These are phyloP conservation scores for Drosophila prolongata DNA, from an alignment of 2,888 invertebrate genomes.

Conservation along the genomic window DNA sequence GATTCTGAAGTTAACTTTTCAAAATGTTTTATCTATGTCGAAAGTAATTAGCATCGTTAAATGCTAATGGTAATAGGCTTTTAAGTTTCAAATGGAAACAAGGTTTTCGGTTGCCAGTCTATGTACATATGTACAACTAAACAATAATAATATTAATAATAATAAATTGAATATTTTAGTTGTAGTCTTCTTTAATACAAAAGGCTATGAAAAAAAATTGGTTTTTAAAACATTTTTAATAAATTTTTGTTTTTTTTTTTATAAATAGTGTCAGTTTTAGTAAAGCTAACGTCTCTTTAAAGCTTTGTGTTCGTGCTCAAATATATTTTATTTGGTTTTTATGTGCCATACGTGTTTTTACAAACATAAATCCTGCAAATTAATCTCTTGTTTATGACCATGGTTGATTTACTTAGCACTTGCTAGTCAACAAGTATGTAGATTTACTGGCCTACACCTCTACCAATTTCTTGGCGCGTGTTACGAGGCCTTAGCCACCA, in stretches of 20 bases:
- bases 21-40: conserved; percentile 35
- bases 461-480: conserved; percentile 37
- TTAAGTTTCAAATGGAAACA: not conserved
- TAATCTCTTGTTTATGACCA: not conserved
- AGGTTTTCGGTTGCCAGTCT: not conserved
- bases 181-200: too few relatives aligned
- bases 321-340: too few relatives aligned
- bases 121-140: too few relatives aligned
- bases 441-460: conserved; percentile 1
- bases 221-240: too few relatives aligned
- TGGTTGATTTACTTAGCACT: conserved; percentile 25
- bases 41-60: conserved; percentile 27
- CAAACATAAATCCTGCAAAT: not conserved
- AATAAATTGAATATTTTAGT: too few relatives aligned
- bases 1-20: conserved; percentile 3
- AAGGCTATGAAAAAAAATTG: too few relatives aligned
- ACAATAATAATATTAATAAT: too few relatives aligned
- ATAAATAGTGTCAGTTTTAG: too few relatives aligned
- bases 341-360: too few relatives aligned
- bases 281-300: too few relatives aligned
- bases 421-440: conserved; percentile 14
- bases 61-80: conserved; percentile 19
- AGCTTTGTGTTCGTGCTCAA: too few relatives aligned
- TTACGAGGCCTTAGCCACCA: conserved; percentile 37
- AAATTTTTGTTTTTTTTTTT: too few relatives aligned